Conservation (phyloP, 2,113 vertebrate species). For the Hyperopisus bebe region DNA sequence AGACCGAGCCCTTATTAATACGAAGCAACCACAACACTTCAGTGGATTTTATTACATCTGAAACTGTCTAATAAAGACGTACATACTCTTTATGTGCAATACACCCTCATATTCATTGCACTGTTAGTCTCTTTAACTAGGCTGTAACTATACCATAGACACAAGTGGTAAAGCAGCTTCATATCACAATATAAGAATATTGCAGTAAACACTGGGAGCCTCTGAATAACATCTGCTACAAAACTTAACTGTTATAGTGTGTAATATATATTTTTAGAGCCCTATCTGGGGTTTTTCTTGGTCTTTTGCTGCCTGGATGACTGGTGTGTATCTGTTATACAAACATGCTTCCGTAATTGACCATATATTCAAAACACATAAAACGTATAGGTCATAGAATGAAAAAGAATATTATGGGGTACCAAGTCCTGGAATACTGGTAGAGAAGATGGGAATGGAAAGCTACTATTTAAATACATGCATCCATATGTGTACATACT, state of each 20-base stretch:
- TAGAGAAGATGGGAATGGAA: neutral
- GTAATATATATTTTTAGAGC: neutral
- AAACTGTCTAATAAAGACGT: constrained; percentile 4
- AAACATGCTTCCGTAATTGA: neutral
- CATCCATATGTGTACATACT: neutral
- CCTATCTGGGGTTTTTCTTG: neutral
- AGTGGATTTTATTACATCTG: neutral
- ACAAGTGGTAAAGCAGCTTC: neutral
- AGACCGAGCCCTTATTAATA: neutral
- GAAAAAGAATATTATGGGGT: neutral
- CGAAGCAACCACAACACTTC: neutral
- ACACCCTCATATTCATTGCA: neutral
- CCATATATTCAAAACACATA: neutral
- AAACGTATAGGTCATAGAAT: neutral
- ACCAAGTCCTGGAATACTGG: neutral
- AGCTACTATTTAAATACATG: neutral
- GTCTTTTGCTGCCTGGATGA: neutral
- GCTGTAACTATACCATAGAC: neutral
- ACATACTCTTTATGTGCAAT: neutral
- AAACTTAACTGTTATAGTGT: neutral
- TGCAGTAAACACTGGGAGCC: neutral
- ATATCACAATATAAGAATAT: neutral
- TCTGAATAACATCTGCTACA: neutral
- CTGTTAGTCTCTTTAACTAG: neutral
- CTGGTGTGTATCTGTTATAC: neutral